A percentile compares a stretch with the other conserved stretches of the same genome.
Evolutionary conservation across 2,113 vertebrate species (phyloP).

Genomic region (Onychostruthus taczanowskii): DNA sequence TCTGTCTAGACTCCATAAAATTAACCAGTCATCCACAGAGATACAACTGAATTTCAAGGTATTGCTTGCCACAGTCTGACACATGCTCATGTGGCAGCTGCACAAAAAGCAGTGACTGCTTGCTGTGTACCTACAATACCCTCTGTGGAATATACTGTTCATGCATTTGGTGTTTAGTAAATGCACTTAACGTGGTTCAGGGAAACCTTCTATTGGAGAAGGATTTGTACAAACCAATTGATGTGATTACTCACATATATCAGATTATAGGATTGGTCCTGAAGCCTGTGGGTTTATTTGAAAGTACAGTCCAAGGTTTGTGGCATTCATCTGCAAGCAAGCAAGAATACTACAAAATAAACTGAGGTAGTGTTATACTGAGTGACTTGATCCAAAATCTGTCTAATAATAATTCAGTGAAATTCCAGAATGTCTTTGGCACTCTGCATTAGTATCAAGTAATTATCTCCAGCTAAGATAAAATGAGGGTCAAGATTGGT

Average conservation of each 20-base stretch:
- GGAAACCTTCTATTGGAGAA: neutral
- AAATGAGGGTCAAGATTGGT: constrained; percentile 64
- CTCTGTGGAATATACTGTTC: neutral
- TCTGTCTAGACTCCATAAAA: constrained; percentile 26
- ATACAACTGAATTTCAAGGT: constrained; percentile 26
- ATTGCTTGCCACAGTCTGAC: neutral
- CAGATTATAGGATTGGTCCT: constrained; percentile 8
- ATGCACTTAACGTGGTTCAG: neutral
- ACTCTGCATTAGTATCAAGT: constrained; percentile 59
- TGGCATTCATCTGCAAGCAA: neutral
- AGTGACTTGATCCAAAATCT: constrained; percentile 10
- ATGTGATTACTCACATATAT: neutral
- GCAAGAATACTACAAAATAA: neutral
- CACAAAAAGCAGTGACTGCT: neutral
- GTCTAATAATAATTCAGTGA: constrained; percentile 37
- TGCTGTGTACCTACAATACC: neutral
- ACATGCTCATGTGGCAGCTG: neutral
- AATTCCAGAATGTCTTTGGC: constrained; percentile 53
- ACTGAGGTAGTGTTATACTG: neutral
- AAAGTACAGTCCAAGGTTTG: neutral
- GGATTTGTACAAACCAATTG: neutral
- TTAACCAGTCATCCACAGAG: constrained; percentile 32
- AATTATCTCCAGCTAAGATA: constrained; percentile 68
- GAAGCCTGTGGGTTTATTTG: constrained; percentile 12
- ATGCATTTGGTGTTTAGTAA: neutral